Evolutionary conservation across 1,140 invertebrate species (phyloP).

Genomic region (Trypoxylus dichotomus): DNA sequence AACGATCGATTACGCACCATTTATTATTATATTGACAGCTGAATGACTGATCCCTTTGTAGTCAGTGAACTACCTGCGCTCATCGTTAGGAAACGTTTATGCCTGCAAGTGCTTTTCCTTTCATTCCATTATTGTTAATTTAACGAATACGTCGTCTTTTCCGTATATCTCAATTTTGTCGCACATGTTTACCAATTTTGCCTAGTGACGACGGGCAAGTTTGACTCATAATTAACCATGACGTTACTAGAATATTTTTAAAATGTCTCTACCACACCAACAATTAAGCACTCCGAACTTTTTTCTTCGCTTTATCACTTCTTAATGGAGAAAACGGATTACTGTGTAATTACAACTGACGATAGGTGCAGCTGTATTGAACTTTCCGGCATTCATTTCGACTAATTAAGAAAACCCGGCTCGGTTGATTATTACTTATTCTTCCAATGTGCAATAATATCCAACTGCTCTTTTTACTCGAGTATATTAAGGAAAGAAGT

Average conservation of each 20-base stretch:
- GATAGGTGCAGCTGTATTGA: constrained; percentile 2
- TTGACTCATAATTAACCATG: neutral
- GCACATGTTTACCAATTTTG: neutral
- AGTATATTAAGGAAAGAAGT: neutral
- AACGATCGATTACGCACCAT: constrained; percentile 24
- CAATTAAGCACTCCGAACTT: neutral
- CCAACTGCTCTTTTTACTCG: neutral
- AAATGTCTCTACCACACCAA: neutral
- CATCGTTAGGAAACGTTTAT: neutral
- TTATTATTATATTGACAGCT: constrained; percentile 26
- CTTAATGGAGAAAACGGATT: constrained; percentile 17
- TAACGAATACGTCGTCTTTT: neutral
- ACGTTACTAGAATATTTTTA: neutral
- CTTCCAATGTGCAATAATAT: neutral
- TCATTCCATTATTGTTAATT: neutral
- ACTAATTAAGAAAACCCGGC: neutral
- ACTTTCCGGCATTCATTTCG: neutral
- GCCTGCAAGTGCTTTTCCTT: neutral
- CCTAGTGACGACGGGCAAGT: neutral
- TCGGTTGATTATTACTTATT: neutral
- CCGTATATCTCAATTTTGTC: constrained; percentile 15
- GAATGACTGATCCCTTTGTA: constrained; percentile 22
- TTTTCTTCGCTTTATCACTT: neutral
- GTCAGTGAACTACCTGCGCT: constrained; percentile 8
- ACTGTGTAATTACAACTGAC: constrained; percentile 7